These are phyloP conservation scores for Clamator glandarius DNA, from an alignment of 2,797 vertebrate genomes.

Conservation along the genomic window DNA sequence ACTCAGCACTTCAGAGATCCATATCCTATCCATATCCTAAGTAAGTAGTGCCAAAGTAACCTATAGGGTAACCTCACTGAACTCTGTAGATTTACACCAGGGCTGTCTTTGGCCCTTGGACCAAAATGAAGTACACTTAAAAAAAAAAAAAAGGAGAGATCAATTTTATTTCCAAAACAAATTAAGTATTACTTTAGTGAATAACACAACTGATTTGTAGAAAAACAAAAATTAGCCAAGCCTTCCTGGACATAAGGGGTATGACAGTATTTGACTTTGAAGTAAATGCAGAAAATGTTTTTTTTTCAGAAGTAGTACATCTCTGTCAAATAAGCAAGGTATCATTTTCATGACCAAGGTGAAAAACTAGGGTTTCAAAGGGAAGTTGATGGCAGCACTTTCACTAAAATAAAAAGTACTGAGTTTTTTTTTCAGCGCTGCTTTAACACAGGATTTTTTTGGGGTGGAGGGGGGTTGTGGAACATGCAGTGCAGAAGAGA, in stretches of 20 bases:
- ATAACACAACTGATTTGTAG: not conserved
- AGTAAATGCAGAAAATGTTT: not conserved
- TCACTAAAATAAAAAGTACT: not conserved
- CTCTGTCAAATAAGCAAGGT: not conserved
- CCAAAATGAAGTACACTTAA: not conserved
- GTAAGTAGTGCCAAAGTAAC: not conserved
- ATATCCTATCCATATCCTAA: not conserved
- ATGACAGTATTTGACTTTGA: not conserved
- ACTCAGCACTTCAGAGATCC: not conserved
- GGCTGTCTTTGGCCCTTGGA: not conserved
- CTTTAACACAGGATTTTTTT: not conserved
- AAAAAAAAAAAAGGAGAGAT: not conserved
- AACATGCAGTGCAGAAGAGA: too few species aligned
- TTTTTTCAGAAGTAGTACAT: not conserved
- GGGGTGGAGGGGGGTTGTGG: too few species aligned
- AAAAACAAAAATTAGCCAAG: not conserved
- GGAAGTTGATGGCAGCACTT: not conserved
- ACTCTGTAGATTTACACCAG: not conserved
- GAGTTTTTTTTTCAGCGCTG: not conserved
- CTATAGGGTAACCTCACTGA: not conserved
- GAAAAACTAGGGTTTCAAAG: not conserved
- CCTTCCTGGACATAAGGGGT: not conserved
- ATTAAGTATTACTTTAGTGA: not conserved
- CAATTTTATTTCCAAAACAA: not conserved
- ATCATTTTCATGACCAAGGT: not conserved